Conservation (phyloP, 2,797 vertebrate genomes). For the Alosa sapidissima region DNA sequence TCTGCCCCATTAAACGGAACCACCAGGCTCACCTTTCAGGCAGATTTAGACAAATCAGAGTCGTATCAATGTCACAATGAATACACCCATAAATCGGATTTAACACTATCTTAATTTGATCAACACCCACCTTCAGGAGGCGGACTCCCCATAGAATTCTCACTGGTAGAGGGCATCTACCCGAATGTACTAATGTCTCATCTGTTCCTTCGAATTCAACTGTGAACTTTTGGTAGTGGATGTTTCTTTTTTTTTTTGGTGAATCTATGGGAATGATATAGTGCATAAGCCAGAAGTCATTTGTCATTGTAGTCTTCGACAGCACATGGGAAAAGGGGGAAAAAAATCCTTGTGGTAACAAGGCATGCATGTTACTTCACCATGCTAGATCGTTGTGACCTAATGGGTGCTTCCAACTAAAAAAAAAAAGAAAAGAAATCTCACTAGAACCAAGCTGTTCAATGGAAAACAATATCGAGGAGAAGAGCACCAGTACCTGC, state of each 20-base stretch:
- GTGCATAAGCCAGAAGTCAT: neutral
- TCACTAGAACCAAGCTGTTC: neutral
- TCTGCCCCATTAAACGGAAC: conserved; percentile 4
- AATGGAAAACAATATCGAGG: neutral
- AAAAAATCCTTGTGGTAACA: conserved; percentile 23
- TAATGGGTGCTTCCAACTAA: conserved; percentile 35
- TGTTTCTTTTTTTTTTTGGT: conserved; percentile 24
- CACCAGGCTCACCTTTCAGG: neutral
- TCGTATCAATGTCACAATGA: conserved; percentile 19
- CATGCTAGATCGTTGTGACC: conserved; percentile 22
- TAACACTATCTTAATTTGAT: conserved; percentile 26
- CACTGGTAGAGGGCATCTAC: conserved; percentile 9
- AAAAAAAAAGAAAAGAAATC: neutral
- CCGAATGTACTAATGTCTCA: conserved; percentile 28
- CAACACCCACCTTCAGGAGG: conserved; percentile 19
- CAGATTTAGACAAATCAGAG: conserved; percentile 24
- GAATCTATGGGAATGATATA: conserved; percentile 34
- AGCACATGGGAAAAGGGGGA: conserved; percentile 12
- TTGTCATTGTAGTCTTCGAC: conserved; percentile 12
- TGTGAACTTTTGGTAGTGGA: conserved; percentile 32
- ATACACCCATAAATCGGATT: conserved; percentile 22
- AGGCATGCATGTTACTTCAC: conserved; percentile 47
- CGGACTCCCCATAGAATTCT: neutral
- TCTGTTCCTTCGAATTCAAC: conserved; percentile 24
- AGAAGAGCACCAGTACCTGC: neutral